Conservation (phyloP, 1,140 invertebrate species). For the Druon quercuslanigerum region DNA sequence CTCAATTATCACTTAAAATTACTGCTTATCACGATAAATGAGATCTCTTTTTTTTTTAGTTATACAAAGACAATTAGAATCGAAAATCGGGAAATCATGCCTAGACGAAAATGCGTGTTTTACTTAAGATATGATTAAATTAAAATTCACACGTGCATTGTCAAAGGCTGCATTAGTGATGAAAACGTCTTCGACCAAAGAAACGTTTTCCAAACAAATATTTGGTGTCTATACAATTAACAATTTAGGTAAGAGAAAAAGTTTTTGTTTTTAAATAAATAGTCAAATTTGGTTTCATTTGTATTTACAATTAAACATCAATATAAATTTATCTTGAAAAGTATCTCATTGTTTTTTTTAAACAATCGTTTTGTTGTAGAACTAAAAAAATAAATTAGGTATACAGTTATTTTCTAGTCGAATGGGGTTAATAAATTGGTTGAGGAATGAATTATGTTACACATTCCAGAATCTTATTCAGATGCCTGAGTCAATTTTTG, state of each 20-base stretch:
- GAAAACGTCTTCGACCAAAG: background rate
- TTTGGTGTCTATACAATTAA: background rate
- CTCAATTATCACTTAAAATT: no score
- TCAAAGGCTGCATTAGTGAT: slow-evolving; percentile 16
- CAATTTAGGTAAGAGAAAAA: no score
- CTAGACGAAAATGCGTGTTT: background rate
- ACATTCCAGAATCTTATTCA: slow-evolving; percentile 14
- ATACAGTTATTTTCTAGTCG: background rate
- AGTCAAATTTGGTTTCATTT: no score
- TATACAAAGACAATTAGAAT: no score
- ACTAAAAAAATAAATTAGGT: background rate
- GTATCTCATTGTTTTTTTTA: no score
- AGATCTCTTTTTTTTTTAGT: no score
- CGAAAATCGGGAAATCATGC: no score
- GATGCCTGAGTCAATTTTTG: background rate
- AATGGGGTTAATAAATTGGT: background rate
- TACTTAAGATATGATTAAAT: background rate
- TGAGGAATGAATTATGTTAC: background rate
- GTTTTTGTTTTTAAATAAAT: no score
- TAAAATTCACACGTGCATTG: background rate
- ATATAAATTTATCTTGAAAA: no score
- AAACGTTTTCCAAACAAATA: slow-evolving; percentile 33
- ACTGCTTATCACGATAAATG: no score
- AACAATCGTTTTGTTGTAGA: background rate
- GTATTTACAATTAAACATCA: no score